A percentile compares a stretch with the other conserved stretches of the same genome.
Conservation (phyloP, 2,113 vertebrate species). For the Hucho hucho region DNA sequence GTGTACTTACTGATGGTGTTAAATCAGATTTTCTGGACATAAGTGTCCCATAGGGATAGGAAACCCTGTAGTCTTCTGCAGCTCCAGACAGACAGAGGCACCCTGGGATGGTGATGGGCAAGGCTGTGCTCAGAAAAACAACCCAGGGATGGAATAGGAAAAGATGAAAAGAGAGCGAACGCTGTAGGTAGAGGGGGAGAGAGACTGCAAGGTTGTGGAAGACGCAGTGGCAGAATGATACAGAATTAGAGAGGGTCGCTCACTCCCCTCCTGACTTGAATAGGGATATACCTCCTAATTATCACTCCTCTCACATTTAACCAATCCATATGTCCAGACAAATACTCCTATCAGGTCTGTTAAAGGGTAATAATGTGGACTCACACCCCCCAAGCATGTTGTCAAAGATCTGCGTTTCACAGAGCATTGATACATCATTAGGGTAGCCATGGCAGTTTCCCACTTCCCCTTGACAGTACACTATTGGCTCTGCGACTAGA, state of each 20-base stretch:
- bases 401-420: not conserved
- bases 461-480: slow-evolving; percentile 16
- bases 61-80: not conserved
- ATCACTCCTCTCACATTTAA: not conserved
- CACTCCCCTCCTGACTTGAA: not conserved
- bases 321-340: not conserved
- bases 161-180: not conserved
- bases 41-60: no score
- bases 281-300: not conserved
- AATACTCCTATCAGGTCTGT: not conserved
- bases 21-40: no score
- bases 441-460: slow-evolving; percentile 27
- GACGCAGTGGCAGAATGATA: not conserved
- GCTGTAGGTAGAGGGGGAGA: not conserved
- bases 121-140: not conserved
- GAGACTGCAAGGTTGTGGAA: not conserved
- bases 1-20: no score
- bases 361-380: not conserved
- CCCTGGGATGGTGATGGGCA: not conserved
- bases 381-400: not conserved
- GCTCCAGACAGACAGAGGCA: not conserved
- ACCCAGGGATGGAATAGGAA: not conserved
- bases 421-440: slow-evolving; percentile 26
- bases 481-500: not conserved
- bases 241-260: not conserved